Percentiles rank a stretch among this genome's conserved stretches.
Evolutionary conservation across 2,113 vertebrate species (phyloP).

Genomic region (Chaetops frenatus): DNA sequence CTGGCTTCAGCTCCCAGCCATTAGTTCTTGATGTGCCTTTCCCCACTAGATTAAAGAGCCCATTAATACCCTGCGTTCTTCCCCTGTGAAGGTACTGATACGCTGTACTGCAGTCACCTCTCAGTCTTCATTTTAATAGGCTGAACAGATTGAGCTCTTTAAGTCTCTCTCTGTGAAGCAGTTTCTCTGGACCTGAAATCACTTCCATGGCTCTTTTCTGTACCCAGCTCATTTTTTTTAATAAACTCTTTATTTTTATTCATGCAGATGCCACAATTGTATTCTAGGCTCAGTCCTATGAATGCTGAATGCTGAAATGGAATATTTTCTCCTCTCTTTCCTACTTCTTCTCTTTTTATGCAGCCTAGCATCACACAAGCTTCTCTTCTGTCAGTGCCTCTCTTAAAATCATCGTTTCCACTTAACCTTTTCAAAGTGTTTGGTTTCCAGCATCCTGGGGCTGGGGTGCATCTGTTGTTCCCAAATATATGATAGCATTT

Average conservation of each 20-base stretch:
- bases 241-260: constrained; percentile 49
- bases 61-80: constrained; percentile 26
- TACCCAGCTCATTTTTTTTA: constrained; percentile 24
- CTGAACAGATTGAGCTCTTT: constrained; percentile 60
- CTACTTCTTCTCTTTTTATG: not conserved
- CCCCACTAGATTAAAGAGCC: constrained; percentile 51
- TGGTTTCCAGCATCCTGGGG: not conserved
- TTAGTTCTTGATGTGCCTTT: constrained; percentile 56
- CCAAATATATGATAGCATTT: not conserved
- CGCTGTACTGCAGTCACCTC: constrained; percentile 19
- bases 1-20: constrained; percentile 48
- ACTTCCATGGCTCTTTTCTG: constrained; percentile 25
- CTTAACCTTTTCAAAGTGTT: not conserved
- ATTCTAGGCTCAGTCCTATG: not conserved
- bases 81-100: constrained; percentile 46
- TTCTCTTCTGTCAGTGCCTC: not conserved
- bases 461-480: not conserved
- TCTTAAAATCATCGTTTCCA: not conserved
- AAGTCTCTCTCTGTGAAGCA: constrained; percentile 36
- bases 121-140: constrained; percentile 58
- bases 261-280: constrained; percentile 21
- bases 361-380: not conserved
- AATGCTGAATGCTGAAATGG: not conserved
- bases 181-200: constrained; percentile 38
- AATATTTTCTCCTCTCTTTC: not conserved